A percentile compares a stretch with the other conserved stretches of the same genome.
These are phyloP conservation scores for Caenorhabditis sp. DNA, from an alignment of 2,888 invertebrate genomes.

Conservation along the genomic window DNA sequence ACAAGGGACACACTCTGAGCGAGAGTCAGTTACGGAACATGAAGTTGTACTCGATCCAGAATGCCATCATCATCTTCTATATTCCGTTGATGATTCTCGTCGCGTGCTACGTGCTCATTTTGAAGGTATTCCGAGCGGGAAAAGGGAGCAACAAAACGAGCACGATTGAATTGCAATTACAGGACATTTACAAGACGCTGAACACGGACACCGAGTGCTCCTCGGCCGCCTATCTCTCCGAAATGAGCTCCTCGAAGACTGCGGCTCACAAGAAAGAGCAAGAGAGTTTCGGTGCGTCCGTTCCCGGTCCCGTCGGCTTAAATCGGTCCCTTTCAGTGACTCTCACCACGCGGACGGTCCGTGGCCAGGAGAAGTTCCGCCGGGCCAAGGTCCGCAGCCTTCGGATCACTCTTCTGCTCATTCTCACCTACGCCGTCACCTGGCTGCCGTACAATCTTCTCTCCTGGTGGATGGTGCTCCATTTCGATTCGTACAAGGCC, in stretches of 20 bases:
- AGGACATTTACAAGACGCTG: slow-evolving; percentile 70
- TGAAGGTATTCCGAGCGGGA: slow-evolving; percentile 56
- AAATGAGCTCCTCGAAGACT: slow-evolving; percentile 65
- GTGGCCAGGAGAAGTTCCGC: slow-evolving; percentile 70
- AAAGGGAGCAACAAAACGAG: neutral
- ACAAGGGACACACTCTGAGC: slow-evolving; percentile 14
- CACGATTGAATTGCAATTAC: neutral
- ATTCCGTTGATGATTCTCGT: slow-evolving; percentile 66
- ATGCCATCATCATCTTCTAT: slow-evolving; percentile 66
- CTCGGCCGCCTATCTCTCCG: slow-evolving; percentile 63
- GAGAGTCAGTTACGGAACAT: slow-evolving; percentile 41
- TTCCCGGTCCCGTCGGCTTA: neutral
- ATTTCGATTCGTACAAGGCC: slow-evolving; percentile 61
- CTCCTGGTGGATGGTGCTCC: slow-evolving; percentile 69
- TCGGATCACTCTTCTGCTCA: slow-evolving; percentile 71
- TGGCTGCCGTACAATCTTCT: slow-evolving; percentile 74
- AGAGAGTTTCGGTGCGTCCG: slow-evolving; percentile 47
- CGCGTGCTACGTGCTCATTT: slow-evolving; percentile 68
- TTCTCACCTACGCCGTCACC: slow-evolving; percentile 70
- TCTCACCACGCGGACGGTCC: slow-evolving; percentile 55
- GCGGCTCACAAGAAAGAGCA: slow-evolving; percentile 50
- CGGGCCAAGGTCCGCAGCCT: slow-evolving; percentile 67
- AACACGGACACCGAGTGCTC: slow-evolving; percentile 64
- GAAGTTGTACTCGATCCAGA: slow-evolving; percentile 61
- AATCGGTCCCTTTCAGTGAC: slow-evolving; percentile 48